Evolutionary conservation across 2,888 invertebrate species (phyloP).

Genomic region (Temnothorax unifasciatus): DNA sequence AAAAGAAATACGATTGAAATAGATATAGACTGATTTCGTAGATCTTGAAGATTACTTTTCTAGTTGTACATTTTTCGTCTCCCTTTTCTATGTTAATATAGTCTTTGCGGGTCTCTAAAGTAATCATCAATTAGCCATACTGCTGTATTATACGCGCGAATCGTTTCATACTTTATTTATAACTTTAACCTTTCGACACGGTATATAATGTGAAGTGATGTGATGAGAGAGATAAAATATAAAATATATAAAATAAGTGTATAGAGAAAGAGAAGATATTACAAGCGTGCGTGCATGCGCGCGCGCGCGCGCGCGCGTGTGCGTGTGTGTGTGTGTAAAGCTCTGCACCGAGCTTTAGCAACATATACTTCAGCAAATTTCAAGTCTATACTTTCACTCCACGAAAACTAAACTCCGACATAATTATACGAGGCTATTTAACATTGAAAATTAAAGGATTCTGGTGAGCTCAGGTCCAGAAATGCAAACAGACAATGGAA

Average conservation of each 20-base stretch:
- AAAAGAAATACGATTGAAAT: neutral
- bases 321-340: neutral
- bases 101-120: constrained; percentile 9
- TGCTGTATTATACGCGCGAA: constrained; percentile 2
- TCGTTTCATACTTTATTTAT: constrained; percentile 28
- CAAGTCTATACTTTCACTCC: neutral
- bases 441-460: constrained; percentile 24
- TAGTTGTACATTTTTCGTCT: neutral
- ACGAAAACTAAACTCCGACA: neutral
- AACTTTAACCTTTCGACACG: constrained; percentile 34
- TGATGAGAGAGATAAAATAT: neutral
- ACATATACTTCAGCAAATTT: neutral
- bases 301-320: too few species aligned
- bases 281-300: neutral
- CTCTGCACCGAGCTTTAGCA: neutral
- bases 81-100: neutral
- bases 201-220: neutral
- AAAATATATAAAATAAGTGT: neutral
- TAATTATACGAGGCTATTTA: constrained; percentile 1
- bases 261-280: neutral
- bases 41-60: neutral
- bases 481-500: constrained; percentile 20
- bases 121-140: constrained; percentile 22
- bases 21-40: neutral
- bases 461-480: neutral